phyloP scores from a whole-genome alignment of 2,797 vertebrate genomes.

The Malurus splendens region DNA sequence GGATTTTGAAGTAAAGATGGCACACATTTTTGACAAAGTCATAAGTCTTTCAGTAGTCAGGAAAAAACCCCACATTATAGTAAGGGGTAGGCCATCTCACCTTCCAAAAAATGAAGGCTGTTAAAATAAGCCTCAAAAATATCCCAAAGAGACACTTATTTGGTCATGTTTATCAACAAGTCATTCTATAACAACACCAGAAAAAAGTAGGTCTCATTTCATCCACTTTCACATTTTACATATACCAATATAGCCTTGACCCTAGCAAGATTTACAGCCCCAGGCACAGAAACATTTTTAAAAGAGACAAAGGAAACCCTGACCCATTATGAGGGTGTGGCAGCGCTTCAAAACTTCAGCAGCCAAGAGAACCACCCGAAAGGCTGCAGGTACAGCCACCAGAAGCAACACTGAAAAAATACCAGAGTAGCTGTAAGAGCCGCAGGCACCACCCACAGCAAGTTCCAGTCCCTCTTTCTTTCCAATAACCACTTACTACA shows the following conservation, averaged over 20 bases:
- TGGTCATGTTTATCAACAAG: background rate
- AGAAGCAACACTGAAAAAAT: background rate
- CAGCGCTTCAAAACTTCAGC: background rate
- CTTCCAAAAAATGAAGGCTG: background rate
- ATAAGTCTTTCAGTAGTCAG: background rate
- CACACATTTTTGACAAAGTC: background rate
- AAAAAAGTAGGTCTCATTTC: background rate
- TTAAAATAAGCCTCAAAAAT: background rate
- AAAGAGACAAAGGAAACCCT: background rate
- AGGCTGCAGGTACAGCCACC: background rate
- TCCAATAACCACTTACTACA: background rate
- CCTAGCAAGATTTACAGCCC: background rate
- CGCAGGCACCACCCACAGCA: fast-evolving
- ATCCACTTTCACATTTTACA: background rate
- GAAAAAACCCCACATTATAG: fast-evolving
- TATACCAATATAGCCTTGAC: background rate
- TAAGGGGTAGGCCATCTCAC: background rate
- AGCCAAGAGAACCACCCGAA: background rate
- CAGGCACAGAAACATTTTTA: background rate
- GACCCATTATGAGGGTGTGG: background rate
- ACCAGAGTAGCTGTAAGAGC: fast-evolving
- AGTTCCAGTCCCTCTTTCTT: background rate
- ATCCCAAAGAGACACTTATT: background rate
- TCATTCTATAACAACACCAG: background rate
- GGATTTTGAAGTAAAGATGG: background rate